Base-by-base conservation (phyloP, 2,888 invertebrate genomes). In the Drosophila trichaetosa region DNA sequence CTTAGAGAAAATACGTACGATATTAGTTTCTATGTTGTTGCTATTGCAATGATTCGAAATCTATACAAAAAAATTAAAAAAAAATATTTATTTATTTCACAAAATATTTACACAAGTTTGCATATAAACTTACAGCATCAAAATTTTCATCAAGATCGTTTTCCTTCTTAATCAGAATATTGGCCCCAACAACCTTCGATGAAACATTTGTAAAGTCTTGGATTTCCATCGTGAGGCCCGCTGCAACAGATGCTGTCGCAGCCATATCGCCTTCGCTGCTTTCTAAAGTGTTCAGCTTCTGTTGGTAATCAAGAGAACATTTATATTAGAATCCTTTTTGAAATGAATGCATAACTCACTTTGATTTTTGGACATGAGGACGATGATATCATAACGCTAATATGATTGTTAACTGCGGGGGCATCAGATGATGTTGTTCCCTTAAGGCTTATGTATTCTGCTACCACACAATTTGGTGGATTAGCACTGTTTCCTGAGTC, bases 21-120 rank as follows among this genome's bases (percentile, higher is more conserved):
- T 97, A 96, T 97, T 90, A 76, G 85, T 97, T 96, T 97, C 97
- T 95, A 97, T 97, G 95, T 97, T 97, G 95, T 96, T 97, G 95
- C 96, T 97, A 95, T 96, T 97, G 95, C 97, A 97, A 95, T 96
- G 96, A 95, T 96, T 97, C 95, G 97, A 97, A 94, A 97, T 96
- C 97, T 97, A 95, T 93, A 13, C 0, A 93, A 93, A 93, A 94
- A 94, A 95, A 93, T 94, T 16, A 31, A 2, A 34, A 2, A 18
- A 58, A 34, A n/a, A n/a, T n/a, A 18, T 36, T 16, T 46, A 34
- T 18, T n/a, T 21, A 18, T 46, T 0, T 13, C 27, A 24, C 29
- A 27, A 8, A 27, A 31, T 53, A 16, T 34, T 56, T 34, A 2
- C 27, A 46, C 11, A 5, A 34, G 1, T 31, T 33, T 33, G 33